Evolutionary conservation across 2,888 invertebrate species (phyloP), one percentile per base, ranked within the genome.

Genomic region (Tanytarsus gracilentus): DNA sequence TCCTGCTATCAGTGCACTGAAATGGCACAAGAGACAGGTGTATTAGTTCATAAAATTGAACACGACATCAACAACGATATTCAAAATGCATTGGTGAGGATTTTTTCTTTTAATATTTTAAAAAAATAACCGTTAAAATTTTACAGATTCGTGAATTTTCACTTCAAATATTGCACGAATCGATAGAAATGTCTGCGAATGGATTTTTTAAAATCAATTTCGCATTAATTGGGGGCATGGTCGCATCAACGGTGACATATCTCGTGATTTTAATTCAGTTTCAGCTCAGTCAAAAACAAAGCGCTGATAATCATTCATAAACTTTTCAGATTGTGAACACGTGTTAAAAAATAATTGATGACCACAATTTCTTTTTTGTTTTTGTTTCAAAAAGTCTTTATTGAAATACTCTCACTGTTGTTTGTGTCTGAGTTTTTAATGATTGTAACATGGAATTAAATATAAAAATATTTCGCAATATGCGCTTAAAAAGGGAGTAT

Each of bases 241-340:
- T 68, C 53, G 70, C 70, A 29, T 70, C 72, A 16, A 69, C 70
- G 58, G 68, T 70, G 3, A 72, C 70, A 0, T 71, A 71, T 62
- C 64, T 70, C 33, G 70, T 72, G 49, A 72, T 74, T 7, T 66
- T 73, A 8, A 69, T 74, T 62, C 73, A 73, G 56, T 72, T 74
- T 56, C 70, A 70, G 69, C 66, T 72, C 7, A 68, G 69, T 6
- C 70, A 71, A 62, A 66, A 56, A 52, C 62, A 21, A 62, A 59
- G 29, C 29, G 9, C 8, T 16, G 23, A 21, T 50, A 60, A 16
- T 26, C 50, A 14, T 27, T 27, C 14, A 11, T 16, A 8, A 25
- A 25, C 11, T 25, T 14, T 26, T 3, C 1, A 44, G 44, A 33
- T 33, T 11, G 11, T 7, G 11, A 11, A 33, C 18, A 21, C n/a